Percentiles rank a stretch among this genome's conserved stretches.
Conservation (phyloP, 2,888 invertebrate species). For the Archips crataeganus region DNA sequence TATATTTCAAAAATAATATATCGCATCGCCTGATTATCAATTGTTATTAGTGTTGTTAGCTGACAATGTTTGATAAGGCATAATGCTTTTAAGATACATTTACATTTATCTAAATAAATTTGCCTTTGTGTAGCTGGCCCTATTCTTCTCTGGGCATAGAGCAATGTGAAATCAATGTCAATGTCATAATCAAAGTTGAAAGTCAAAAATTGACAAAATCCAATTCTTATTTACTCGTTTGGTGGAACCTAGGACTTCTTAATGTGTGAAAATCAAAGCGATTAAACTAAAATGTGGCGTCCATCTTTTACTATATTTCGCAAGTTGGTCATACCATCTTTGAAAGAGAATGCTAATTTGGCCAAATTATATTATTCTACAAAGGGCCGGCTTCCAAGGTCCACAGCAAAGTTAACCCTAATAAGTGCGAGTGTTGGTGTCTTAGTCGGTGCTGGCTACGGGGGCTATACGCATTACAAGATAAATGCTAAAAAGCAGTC, state of each 20-base stretch:
- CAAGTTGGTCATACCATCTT: slow-evolving; percentile 65
- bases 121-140: not conserved
- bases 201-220: slow-evolving; percentile 12
- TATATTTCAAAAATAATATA: too few relatives aligned
- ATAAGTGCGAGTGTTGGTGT: slow-evolving; percentile 87
- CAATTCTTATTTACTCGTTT: slow-evolving; percentile 2
- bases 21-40: too few relatives aligned
- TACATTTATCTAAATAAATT: not conserved
- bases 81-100: too few relatives aligned
- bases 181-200: not conserved
- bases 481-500: slow-evolving; percentile 69
- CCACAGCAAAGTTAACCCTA: slow-evolving; percentile 81
- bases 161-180: slow-evolving; percentile 8
- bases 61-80: too few relatives aligned
- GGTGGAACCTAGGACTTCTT: not conserved
- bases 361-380: slow-evolving; percentile 68
- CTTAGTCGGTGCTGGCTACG: slow-evolving; percentile 83
- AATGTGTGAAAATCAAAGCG: slow-evolving; percentile 15
- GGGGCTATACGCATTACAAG: slow-evolving; percentile 81
- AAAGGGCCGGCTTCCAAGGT: slow-evolving; percentile 69
- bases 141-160: slow-evolving; percentile 1
- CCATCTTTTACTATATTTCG: slow-evolving; percentile 67
- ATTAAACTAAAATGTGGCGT: slow-evolving; percentile 71
- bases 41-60: too few relatives aligned
- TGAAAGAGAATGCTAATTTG: slow-evolving; percentile 63